Evolutionary conservation across 2,113 vertebrate species (phyloP), one percentile per base, ranked within the genome.

Genomic region (Melanostigma gelatinosum): DNA sequence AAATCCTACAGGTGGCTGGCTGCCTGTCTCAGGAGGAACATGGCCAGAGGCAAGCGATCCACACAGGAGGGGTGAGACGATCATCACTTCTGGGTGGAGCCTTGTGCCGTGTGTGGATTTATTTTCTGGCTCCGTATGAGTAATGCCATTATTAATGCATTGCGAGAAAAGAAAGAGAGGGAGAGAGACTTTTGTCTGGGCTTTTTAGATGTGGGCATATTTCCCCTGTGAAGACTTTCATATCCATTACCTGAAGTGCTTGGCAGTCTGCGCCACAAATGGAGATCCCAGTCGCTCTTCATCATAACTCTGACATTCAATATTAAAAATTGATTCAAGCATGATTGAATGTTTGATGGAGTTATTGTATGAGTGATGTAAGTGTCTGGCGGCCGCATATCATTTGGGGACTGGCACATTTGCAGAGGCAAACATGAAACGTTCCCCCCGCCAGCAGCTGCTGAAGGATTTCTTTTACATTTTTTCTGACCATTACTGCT

Each of bases 251-350:
- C 85, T 85, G 77, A 80, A 87, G 79, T 77, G 83, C 67, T 78
- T 79, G 69, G 73, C 86, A 84, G 90, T 80, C 79, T 29, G 71
- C 15, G 67, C 72, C 82, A 81, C 85, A 81, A 87, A 91, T 67
- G 81, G 81, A 89, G 76, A 90, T 82, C 85, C 60, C 79, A 58
- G 75, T 71, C 32, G 2, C 85, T 90, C 82, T 88, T 90, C 82
- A 90, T 92, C 87, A 89, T 82, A 75, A 74, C 76, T 75, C 79
- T 90, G 89, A 92, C 87, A 79, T 79, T 74, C 83, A 85, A 88
- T 90, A 91, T 92, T 87, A 90, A 90, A 91, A 92, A 91, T 80
- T 86, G 83, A 92, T 91, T 85, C 66, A 81, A 82, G 84, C 67
- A 16, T 85, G 87, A 88, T 79, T 89, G 85, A 88, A 87, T 86